Percentiles rank a stretch among this genome's conserved stretches.
Conservation (phyloP, 2,888 invertebrate species). For the Diaperis boleti region DNA sequence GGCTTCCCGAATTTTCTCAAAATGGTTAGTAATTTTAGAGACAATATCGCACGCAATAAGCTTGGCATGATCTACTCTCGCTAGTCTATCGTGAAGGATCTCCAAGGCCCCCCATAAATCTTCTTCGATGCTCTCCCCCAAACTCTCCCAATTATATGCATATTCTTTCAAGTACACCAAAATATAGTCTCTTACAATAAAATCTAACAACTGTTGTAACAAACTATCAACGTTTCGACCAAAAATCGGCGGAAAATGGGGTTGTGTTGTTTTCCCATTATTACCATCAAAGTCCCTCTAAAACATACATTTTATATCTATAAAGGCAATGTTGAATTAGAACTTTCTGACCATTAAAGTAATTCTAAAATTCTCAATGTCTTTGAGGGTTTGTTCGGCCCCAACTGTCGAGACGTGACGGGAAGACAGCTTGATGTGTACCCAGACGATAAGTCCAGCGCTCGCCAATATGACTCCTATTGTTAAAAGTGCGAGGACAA, state of each 20-base stretch:
- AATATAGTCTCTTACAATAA: constrained; percentile 83
- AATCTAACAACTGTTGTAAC: constrained; percentile 85
- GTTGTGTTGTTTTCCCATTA: constrained; percentile 50
- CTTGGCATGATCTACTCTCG: constrained; percentile 84
- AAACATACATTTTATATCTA: not conserved
- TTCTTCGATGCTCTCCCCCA: constrained; percentile 72
- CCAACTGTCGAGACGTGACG: constrained; percentile 74
- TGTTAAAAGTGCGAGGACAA: constrained; percentile 54
- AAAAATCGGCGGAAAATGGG: constrained; percentile 81
- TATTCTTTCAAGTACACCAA: constrained; percentile 78
- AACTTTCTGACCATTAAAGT: constrained; percentile 70
- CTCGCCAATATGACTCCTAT: constrained; percentile 59
- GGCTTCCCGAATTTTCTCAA: constrained; percentile 85
- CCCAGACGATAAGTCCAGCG: constrained; percentile 69
- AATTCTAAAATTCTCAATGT: constrained; percentile 72
- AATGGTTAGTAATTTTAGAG: constrained; percentile 84
- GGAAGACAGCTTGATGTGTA: constrained; percentile 75
- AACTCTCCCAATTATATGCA: constrained; percentile 67
- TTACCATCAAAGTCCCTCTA: constrained; percentile 16
- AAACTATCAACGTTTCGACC: constrained; percentile 87
- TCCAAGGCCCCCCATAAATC: constrained; percentile 87
- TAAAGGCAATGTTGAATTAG: not conserved
- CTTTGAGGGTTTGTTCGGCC: constrained; percentile 73
- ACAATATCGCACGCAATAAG: constrained; percentile 87
- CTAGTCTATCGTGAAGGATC: constrained; percentile 79